Conservation (phyloP, 1,140 invertebrate species). For the Papilio helenus region DNA sequence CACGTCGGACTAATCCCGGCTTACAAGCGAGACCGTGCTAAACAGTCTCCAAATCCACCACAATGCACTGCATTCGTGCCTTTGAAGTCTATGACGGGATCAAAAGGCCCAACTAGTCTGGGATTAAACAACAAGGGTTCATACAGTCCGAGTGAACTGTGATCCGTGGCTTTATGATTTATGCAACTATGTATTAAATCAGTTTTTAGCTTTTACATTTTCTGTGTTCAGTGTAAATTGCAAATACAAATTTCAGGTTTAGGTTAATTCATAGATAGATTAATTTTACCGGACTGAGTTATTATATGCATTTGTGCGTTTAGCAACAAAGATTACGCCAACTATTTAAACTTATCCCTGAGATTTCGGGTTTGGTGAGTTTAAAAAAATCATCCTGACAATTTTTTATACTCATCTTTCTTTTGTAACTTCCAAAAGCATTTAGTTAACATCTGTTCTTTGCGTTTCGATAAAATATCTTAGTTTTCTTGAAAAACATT, state of each 20-base stretch:
- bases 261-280: neutral
- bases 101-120: slow-evolving; percentile 61
- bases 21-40: slow-evolving; percentile 67
- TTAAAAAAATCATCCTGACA: no score
- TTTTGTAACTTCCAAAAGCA: no score
- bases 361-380: no score
- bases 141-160: slow-evolving; percentile 30
- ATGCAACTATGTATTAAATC: slow-evolving; percentile 5
- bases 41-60: slow-evolving; percentile 62
- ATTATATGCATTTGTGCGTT: neutral
- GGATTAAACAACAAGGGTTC: slow-evolving; percentile 55
- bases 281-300: neutral
- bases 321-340: no score
- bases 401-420: no score
- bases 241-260: neutral
- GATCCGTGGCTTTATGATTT: slow-evolving; percentile 23
- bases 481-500: neutral
- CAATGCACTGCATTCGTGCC: slow-evolving; percentile 70
- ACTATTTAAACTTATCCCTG: no score
- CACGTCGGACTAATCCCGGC: slow-evolving; percentile 70
- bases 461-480: neutral
- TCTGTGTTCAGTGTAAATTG: neutral
- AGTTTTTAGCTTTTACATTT: slow-evolving; percentile 11
- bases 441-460: no score
- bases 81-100: slow-evolving; percentile 77